These are phyloP conservation scores for Acyrthosiphon pisum DNA, from an alignment of 1,140 invertebrate genomes.

Conservation along the genomic window DNA sequence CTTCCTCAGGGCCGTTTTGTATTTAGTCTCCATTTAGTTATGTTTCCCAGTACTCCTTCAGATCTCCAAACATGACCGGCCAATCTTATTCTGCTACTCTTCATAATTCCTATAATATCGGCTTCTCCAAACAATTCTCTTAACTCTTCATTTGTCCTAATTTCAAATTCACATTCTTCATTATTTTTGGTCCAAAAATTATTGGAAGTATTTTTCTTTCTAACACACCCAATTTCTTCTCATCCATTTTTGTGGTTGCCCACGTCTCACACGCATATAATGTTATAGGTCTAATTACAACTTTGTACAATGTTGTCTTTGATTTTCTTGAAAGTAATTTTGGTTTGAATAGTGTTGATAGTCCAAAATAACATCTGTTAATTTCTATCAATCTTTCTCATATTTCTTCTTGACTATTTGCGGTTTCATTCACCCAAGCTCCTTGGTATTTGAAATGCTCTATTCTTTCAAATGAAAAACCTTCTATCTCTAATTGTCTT, in stretches of 20 bases:
- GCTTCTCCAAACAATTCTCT: neutral
- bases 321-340: constrained; percentile 40
- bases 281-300: neutral
- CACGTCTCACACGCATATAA: too few relatives aligned
- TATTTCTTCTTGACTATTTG: neutral
- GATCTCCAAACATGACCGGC: constrained; percentile 24
- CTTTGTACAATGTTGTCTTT: constrained; percentile 21
- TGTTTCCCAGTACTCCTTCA: neutral
- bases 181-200: constrained; percentile 14
- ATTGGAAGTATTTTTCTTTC: constrained; percentile 1
- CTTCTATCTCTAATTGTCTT: constrained; percentile 28
- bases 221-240: neutral
- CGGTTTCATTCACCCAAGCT: neutral
- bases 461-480: constrained; percentile 13
- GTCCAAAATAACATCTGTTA: neutral
- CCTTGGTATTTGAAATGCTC: neutral
- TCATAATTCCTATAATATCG: constrained; percentile 20
- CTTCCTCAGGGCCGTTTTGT: too few relatives aligned
- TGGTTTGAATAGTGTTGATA: constrained; percentile 20
- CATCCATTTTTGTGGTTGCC: neutral
- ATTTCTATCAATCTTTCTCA: neutral
- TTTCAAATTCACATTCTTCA: neutral
- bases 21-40: neutral
- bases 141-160: constrained; percentile 11
- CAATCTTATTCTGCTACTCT: neutral